These are phyloP conservation scores for Rissa tridactyla DNA, from an alignment of 2,113 vertebrate genomes.

Conservation along the genomic window DNA sequence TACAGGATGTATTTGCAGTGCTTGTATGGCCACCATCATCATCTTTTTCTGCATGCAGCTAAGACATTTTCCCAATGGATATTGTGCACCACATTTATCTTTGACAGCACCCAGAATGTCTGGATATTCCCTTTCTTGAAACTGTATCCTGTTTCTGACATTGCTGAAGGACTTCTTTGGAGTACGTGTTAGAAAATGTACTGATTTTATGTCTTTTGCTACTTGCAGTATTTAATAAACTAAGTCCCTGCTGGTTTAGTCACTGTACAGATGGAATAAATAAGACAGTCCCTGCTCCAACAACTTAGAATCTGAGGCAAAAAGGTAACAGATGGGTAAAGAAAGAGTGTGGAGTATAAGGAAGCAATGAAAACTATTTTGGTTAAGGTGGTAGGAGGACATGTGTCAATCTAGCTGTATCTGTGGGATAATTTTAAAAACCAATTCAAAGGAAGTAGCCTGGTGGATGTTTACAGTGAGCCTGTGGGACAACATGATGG, in stretches of 20 bases:
- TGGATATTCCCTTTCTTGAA: neutral
- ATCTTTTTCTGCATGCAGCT: neutral
- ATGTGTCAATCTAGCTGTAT: conserved; percentile 40
- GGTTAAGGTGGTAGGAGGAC: conserved; percentile 50
- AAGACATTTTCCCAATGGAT: neutral
- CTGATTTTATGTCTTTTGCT: neutral
- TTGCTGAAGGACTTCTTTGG: neutral
- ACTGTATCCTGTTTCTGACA: neutral
- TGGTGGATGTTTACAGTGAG: conserved; percentile 20
- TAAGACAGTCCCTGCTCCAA: neutral
- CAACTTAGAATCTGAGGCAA: neutral
- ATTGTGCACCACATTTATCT: neutral
- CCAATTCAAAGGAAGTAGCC: neutral
- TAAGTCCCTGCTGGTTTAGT: neutral
- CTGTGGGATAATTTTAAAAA: conserved; percentile 1
- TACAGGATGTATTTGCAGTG: neutral
- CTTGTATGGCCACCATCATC: neutral
- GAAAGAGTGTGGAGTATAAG: conserved; percentile 25
- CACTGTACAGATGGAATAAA: neutral
- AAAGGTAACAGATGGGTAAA: conserved; percentile 55
- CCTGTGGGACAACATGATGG: neutral
- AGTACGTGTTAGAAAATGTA: neutral
- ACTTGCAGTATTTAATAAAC: neutral
- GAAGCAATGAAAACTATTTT: conserved; percentile 49
- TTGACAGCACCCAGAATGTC: neutral